These are phyloP conservation scores for Molanna angustata DNA, from an alignment of 2,888 invertebrate species.

Conservation along the genomic window DNA sequence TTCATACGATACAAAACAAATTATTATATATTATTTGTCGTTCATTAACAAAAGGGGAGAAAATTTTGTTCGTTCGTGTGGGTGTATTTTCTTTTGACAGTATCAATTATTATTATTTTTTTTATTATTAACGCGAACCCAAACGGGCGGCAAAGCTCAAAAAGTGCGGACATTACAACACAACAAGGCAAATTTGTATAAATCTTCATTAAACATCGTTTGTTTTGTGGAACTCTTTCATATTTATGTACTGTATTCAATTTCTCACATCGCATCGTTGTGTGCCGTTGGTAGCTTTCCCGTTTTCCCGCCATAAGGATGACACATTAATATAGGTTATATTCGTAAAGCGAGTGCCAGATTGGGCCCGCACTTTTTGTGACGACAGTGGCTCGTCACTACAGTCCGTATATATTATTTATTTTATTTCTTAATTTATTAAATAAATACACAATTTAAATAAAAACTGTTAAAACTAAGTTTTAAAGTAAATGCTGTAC, in stretches of 20 bases:
- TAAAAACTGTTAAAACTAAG: too few species aligned
- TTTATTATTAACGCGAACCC: not conserved
- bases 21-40: too few species aligned
- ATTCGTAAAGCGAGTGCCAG: constrained; percentile 27
- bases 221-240: constrained; percentile 22
- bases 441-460: too few species aligned
- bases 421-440: too few species aligned
- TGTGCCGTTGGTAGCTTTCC: constrained; percentile 1
- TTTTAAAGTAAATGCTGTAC: too few species aligned
- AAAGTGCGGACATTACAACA: constrained; percentile 1
- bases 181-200: constrained; percentile 20
- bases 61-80: too few species aligned
- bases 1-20: constrained; percentile 11
- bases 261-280: constrained; percentile 17
- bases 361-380: constrained; percentile 31
- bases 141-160: not conserved
- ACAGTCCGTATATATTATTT: too few species aligned
- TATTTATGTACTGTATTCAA: constrained; percentile 24
- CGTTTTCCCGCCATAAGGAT: constrained; percentile 12
- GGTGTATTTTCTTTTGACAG: too few species aligned
- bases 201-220: constrained; percentile 26
- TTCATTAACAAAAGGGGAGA: too few species aligned
- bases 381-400: too few species aligned
- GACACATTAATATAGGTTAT: constrained; percentile 30
- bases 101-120: too few species aligned